Conservation (phyloP, 2,797 vertebrate genomes). For the Salmo trutta region DNA sequence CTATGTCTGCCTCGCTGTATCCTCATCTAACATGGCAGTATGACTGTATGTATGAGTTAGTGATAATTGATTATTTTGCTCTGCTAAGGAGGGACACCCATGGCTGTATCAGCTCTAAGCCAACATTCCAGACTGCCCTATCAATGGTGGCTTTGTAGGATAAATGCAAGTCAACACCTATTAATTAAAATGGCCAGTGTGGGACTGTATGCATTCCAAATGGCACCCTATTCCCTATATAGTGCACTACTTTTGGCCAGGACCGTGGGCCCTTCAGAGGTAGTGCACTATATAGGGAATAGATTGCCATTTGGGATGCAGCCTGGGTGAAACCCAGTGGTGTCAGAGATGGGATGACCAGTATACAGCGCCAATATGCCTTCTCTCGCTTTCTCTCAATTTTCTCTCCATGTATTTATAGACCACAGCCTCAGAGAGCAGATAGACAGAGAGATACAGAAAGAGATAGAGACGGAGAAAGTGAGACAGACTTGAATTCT, state of each 20-base stretch:
- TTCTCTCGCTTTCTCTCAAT: conserved; percentile 62
- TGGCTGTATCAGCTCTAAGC: conserved; percentile 39
- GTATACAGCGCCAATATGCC: conserved; percentile 39
- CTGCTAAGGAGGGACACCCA: conserved; percentile 36
- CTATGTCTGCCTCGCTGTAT: background rate
- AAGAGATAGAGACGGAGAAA: conserved; percentile 32
- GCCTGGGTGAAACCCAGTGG: conserved; percentile 24
- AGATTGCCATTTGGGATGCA: background rate
- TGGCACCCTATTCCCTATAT: background rate
- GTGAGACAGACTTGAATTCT: conserved; percentile 41
- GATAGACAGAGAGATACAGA: conserved; percentile 30
- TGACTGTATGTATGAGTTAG: conserved; percentile 7
- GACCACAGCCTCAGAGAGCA: conserved; percentile 36
- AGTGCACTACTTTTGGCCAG: background rate
- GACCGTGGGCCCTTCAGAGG: too few species aligned
- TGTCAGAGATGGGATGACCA: conserved; percentile 51
- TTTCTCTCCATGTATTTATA: conserved; percentile 64
- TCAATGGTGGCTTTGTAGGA: conserved; percentile 55
- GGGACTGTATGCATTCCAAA: background rate
- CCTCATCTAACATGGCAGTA: background rate
- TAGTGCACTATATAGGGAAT: too few species aligned
- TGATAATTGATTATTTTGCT: conserved; percentile 40
- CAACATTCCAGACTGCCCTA: conserved; percentile 43
- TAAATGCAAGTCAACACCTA: conserved; percentile 69
- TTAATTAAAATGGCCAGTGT: conserved; percentile 59